Base-by-base conservation (phyloP, 2,888 invertebrate genomes). In the Xanthorhoe spadicearia region DNA sequence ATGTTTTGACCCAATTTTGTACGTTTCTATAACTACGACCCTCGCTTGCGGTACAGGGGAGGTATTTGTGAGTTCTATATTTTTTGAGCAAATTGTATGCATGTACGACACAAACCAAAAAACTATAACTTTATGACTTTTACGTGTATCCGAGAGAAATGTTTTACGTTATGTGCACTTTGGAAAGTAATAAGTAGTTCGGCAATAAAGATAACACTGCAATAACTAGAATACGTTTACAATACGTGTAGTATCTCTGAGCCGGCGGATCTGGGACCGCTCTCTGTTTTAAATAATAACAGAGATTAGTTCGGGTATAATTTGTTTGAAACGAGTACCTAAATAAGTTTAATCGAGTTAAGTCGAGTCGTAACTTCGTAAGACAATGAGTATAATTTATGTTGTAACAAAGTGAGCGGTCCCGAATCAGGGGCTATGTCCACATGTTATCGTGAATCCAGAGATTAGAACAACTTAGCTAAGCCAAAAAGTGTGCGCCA, bases 401-500 rank as follows among this genome's bases (percentile, higher is more conserved):
- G 23, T 23, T 23, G 23, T 17, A 15, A 15, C 59, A 38, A 23
- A 59, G 46, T 43, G 60, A 53, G 52, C 23, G 59, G 28, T 53
- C 46, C 9, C 15, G 4, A 13, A 46, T 32, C 46, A 17, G 32
- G 52, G 50, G 38, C 50, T 53, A 35, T 6, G 60, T 59, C 59
- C 58, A 28, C 15, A 17, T 23, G 23, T 51, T 38, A 38, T 49
- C 19, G 7, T 51, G 61, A 63, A 57, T 65, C 76, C 74, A 77
- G 79, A 75, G 74, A 77, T 57, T 74, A 70, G 66, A 74, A 72
- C 67, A 82, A 82, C 79, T 83, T 86, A 89, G 89, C 83, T 83
- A 88, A 89, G 90, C 91, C 90, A 90, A 91, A 91, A 85, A 90
- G 77, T 83, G 83, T 84, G 86, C 86, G 88, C 86, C 88, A 83